A percentile compares a stretch with the other conserved stretches of the same genome.
phyloP scores from a whole-genome alignment of 2,113 vertebrate genomes.

The Lipophrys pholis region DNA sequence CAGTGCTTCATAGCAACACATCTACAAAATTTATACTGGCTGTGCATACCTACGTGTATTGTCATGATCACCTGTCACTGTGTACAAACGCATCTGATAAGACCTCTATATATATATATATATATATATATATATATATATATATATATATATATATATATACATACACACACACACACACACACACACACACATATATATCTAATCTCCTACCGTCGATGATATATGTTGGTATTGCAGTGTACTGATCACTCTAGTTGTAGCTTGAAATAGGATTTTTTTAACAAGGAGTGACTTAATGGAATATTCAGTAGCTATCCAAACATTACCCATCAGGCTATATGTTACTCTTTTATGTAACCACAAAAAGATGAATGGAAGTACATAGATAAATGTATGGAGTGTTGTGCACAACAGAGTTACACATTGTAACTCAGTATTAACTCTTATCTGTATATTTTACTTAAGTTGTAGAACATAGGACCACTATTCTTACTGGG shows the following conservation, averaged over 20 bases:
- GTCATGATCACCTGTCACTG: constrained; percentile 41
- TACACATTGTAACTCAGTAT: constrained; percentile 71
- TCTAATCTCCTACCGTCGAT: constrained; percentile 36
- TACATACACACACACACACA: too few relatives aligned
- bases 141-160: too few relatives aligned
- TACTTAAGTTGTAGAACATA: constrained; percentile 77
- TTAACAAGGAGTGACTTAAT: constrained; percentile 48
- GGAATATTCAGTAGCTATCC: constrained; percentile 50
- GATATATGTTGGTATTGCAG: constrained; percentile 65
- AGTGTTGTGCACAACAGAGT: constrained; percentile 74
- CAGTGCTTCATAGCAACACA: constrained; percentile 18
- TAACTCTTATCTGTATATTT: constrained; percentile 71
- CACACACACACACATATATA: too few relatives aligned
- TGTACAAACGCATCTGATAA: constrained; percentile 60
- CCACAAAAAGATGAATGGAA: constrained; percentile 68
- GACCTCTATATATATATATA: constrained; percentile 13
- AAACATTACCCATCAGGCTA: constrained; percentile 44
- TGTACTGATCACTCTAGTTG: constrained; percentile 63
- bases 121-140: too few relatives aligned
- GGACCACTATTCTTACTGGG: constrained; percentile 64
- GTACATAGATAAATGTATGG: constrained; percentile 72
- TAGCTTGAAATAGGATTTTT: constrained; percentile 64
- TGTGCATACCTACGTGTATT: constrained; percentile 32
- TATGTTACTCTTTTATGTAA: constrained; percentile 73
- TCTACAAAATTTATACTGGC: constrained; percentile 50